Conservation (phyloP, 2,888 invertebrate species). For the Deroplatys truncata region DNA sequence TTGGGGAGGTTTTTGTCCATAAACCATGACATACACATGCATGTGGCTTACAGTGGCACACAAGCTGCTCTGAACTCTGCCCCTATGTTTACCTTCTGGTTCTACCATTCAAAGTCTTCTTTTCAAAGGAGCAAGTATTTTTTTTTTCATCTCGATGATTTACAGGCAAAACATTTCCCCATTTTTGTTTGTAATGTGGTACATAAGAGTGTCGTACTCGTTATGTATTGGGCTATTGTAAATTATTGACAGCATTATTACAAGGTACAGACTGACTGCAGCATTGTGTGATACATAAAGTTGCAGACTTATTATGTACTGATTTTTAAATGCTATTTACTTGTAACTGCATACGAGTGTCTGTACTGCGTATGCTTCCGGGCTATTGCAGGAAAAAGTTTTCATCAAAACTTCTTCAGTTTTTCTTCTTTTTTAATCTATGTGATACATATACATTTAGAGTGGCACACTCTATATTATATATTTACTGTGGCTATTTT, state of each 20-base stretch:
- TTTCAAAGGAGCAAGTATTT: not conserved
- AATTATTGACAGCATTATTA: constrained; percentile 13
- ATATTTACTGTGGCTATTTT: constrained; percentile 25
- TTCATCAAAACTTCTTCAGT: not conserved
- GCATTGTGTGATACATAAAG: constrained; percentile 23
- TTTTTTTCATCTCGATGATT: not conserved
- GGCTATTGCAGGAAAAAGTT: constrained; percentile 25
- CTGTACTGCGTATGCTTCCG: constrained; percentile 10
- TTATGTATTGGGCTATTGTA: constrained; percentile 25
- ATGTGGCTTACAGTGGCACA: not conserved
- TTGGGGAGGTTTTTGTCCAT: not conserved
- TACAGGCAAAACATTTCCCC: constrained; percentile 9
- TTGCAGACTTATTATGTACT: constrained; percentile 27
- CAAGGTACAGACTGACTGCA: constrained; percentile 1
- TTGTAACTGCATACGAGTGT: constrained; percentile 14
- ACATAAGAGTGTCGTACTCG: constrained; percentile 22
- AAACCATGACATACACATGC: not conserved
- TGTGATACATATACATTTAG: constrained; percentile 24
- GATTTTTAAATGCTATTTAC: not conserved
- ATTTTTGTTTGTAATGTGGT: constrained; percentile 14
- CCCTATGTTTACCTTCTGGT: not conserved
- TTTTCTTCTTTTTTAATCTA: not conserved
- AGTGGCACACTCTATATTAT: constrained; percentile 25
- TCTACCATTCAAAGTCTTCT: not conserved
- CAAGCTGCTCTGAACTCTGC: not conserved